Percentiles rank a stretch among this genome's conserved stretches.
These are phyloP conservation scores for Dendrolimus houi DNA, from an alignment of 2,888 invertebrate species.

Conservation along the genomic window DNA sequence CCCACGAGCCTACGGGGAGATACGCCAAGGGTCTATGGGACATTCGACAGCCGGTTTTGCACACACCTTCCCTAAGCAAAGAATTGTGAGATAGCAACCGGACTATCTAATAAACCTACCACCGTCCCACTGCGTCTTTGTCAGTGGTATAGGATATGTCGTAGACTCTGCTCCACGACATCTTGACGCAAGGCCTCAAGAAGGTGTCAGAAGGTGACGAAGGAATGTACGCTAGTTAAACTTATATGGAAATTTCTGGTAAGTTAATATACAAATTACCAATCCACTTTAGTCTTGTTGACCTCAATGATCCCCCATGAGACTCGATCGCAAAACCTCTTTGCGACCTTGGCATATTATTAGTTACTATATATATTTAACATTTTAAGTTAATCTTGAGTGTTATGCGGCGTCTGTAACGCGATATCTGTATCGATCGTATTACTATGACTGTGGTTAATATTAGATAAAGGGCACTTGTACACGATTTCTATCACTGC, in stretches of 20 bases:
- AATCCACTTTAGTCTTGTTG: background rate
- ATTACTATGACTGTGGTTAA: background rate
- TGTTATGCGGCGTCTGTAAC: background rate
- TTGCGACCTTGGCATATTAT: background rate
- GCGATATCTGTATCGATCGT: background rate
- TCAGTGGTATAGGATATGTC: too few relatives aligned
- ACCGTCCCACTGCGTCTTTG: too few relatives aligned
- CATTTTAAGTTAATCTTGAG: background rate
- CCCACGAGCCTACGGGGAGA: too few relatives aligned
- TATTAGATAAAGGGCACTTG: background rate
- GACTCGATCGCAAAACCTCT: background rate
- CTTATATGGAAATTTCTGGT: background rate
- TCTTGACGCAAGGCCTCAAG: too few relatives aligned
- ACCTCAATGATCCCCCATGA: background rate
- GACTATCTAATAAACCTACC: too few relatives aligned
- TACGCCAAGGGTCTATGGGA: too few relatives aligned
- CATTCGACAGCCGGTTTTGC: too few relatives aligned
- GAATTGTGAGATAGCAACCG: too few relatives aligned
- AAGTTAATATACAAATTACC: background rate
- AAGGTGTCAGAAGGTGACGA: too few relatives aligned
- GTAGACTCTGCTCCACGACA: too few relatives aligned
- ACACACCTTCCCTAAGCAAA: too few relatives aligned
- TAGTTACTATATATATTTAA: background rate
- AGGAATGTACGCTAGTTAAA: too few relatives aligned
- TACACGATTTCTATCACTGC: background rate